Percentiles rank a stretch among this genome's conserved stretches.
phyloP scores from a whole-genome alignment of 1,140 invertebrate species.

The Neotoxoptera formosana region DNA sequence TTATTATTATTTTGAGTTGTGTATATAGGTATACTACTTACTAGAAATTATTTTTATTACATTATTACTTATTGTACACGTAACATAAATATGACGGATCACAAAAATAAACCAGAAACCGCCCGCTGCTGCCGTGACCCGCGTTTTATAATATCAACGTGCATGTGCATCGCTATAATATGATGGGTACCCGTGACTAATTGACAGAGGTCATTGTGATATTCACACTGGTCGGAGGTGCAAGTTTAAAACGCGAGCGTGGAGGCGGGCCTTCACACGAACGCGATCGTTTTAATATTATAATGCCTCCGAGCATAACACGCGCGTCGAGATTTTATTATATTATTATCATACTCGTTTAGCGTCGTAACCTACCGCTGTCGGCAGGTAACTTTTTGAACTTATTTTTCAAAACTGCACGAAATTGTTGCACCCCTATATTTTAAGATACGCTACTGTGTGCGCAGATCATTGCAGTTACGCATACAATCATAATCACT shows the following conservation, averaged over 20 bases:
- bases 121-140: background rate
- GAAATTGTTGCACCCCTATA: background rate
- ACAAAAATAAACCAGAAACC: background rate
- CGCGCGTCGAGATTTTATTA: background rate
- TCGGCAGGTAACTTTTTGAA: background rate
- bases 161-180: background rate
- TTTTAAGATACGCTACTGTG: background rate
- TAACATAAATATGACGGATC: too few relatives aligned
- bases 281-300: constrained; percentile 18
- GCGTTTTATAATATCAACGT: background rate
- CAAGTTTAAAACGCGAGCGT: background rate
- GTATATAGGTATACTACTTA: too few relatives aligned
- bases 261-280: background rate
- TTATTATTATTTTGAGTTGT: too few relatives aligned
- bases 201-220: background rate
- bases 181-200: background rate
- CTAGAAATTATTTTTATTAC: background rate
- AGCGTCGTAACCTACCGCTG: background rate
- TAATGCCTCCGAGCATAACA: background rate
- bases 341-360: background rate
- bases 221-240: background rate
- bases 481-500: background rate
- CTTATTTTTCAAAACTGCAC: background rate
- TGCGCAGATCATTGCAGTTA: background rate
- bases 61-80: background rate